Evolutionary conservation across 2,797 vertebrate genomes (phyloP).

Genomic region (Paedocypris micromegethes): DNA sequence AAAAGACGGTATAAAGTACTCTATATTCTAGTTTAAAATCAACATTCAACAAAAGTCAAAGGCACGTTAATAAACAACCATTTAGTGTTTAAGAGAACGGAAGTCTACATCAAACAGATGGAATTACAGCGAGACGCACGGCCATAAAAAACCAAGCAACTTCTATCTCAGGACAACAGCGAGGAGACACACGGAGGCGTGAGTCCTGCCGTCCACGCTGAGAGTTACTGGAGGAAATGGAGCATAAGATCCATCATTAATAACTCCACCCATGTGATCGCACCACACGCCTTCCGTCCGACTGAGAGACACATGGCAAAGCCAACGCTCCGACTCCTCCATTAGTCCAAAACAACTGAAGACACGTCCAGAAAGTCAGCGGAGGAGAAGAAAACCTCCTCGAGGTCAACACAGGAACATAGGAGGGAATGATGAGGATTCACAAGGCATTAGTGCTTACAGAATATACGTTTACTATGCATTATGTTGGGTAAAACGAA

Average conservation of each 20-base stretch:
- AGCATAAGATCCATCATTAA: constrained; percentile 64
- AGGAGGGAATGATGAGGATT: not conserved
- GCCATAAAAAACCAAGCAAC: constrained; percentile 3
- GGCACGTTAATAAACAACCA: too few species aligned
- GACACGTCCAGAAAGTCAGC: constrained; percentile 7
- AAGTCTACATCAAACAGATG: too few species aligned
- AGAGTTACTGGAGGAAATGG: constrained; percentile 55
- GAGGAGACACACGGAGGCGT: constrained; percentile 5
- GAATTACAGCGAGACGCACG: constrained; percentile 9
- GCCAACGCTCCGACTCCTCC: constrained; percentile 19
- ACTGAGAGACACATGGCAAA: constrained; percentile 42
- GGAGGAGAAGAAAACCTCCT: not conserved
- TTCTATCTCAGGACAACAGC: constrained; percentile 2
- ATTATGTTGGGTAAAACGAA: too few species aligned
- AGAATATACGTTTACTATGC: too few species aligned
- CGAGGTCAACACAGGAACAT: constrained; percentile 15
- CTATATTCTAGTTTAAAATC: too few species aligned
- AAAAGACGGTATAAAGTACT: too few species aligned
- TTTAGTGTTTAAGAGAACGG: too few species aligned
- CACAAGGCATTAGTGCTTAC: too few species aligned
- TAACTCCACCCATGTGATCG: constrained; percentile 52
- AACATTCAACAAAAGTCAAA: too few species aligned
- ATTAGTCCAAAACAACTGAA: constrained; percentile 31
- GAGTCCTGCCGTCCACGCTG: constrained; percentile 1
- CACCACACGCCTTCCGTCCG: constrained; percentile 46